Conservation (phyloP, 1,140 invertebrate genomes). For the Trachelipus rathkii region DNA sequence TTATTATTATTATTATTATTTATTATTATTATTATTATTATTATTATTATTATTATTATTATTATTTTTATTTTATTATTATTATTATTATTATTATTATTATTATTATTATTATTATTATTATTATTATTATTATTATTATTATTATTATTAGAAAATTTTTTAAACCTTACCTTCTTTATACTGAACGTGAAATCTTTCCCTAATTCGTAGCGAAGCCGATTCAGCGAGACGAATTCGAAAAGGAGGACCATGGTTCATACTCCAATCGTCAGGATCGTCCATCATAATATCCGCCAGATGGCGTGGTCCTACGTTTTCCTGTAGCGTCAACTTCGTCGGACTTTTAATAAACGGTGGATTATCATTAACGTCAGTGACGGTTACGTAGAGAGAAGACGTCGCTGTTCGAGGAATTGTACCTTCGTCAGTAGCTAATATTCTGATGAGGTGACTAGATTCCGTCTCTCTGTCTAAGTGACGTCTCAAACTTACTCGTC, state of each 20-base stretch:
- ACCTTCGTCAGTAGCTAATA: constrained; percentile 20
- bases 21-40: no score
- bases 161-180: neutral
- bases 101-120: no score
- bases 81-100: no score
- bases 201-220: neutral
- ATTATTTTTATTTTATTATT: no score
- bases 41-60: no score
- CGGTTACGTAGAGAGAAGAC: neutral
- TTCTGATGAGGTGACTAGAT: constrained; percentile 1
- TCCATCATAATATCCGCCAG: constrained; percentile 11
- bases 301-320: constrained; percentile 18
- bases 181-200: constrained; percentile 3
- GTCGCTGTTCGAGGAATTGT: constrained; percentile 3
- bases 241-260: constrained; percentile 21
- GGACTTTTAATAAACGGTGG: constrained; percentile 16
- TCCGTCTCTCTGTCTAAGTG: constrained; percentile 16
- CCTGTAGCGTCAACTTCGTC: constrained; percentile 11
- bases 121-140: no score
- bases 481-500: constrained; percentile 8
- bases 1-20: no score
- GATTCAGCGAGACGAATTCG: constrained; percentile 13
- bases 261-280: constrained; percentile 19
- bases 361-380: constrained; percentile 26
- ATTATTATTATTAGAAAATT: no score